These are phyloP conservation scores for Hypanus sabinus DNA, from an alignment of 2,113 vertebrate species.

Conservation along the genomic window DNA sequence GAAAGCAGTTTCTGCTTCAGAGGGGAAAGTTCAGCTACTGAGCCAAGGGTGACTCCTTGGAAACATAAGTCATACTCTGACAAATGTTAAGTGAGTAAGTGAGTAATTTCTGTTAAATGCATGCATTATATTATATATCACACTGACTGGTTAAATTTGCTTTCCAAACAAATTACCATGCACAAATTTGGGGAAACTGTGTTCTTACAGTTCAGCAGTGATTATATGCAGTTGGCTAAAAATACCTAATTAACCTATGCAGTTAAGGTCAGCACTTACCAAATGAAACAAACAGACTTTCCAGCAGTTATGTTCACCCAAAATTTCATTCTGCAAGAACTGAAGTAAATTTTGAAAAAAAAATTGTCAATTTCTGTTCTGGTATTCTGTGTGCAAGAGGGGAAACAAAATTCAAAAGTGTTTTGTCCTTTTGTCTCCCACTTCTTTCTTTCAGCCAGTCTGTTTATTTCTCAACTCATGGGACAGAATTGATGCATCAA, in stretches of 20 bases:
- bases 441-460: not conserved
- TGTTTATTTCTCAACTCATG: not conserved
- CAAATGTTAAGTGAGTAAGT: slow-evolving; percentile 3
- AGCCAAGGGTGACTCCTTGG: not conserved
- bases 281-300: not conserved
- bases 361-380: not conserved
- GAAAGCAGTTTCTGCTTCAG: not conserved
- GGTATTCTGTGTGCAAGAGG: not conserved
- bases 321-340: not conserved
- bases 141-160: not conserved
- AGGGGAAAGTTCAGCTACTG: not conserved
- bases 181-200: not conserved
- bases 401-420: not conserved
- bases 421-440: not conserved
- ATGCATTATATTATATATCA: not conserved
- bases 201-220: not conserved
- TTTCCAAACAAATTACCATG: not conserved
- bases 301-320: not conserved
- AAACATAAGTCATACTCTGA: not conserved
- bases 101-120: not conserved
- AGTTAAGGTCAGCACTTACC: not conserved
- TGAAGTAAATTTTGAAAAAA: not conserved
- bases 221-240: not conserved
- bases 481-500: not conserved
- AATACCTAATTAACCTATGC: not conserved